phyloP scores from a whole-genome alignment of 2,888 invertebrate genomes.

The Listrodromus nycthemerus region DNA sequence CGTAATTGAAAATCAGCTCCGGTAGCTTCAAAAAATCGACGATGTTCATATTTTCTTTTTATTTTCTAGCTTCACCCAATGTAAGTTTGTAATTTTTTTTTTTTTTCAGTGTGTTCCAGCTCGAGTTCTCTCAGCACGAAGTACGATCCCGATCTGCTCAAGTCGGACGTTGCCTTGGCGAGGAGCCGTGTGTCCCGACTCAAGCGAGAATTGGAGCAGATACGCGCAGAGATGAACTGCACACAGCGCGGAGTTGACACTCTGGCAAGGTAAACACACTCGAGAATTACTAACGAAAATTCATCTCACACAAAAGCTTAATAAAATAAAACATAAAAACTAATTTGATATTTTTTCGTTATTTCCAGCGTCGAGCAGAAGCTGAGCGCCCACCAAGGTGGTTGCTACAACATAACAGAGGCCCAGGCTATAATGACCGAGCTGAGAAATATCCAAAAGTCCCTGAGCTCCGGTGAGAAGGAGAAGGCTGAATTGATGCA shows the following conservation, averaged over 20 bases:
- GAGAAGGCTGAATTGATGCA: slow-evolving; percentile 98
- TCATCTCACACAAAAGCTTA: neutral
- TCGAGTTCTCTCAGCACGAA: slow-evolving; percentile 95
- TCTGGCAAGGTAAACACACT: slow-evolving; percentile 91
- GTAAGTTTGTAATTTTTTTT: slow-evolving; percentile 58
- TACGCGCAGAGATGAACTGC: slow-evolving; percentile 95
- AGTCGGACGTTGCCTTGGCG: slow-evolving; percentile 96
- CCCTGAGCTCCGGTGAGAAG: slow-evolving; percentile 95
- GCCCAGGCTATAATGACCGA: slow-evolving; percentile 98
- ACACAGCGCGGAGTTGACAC: slow-evolving; percentile 97
- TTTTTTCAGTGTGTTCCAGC: slow-evolving; percentile 92
- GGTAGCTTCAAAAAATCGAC: neutral
- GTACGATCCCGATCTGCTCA: slow-evolving; percentile 97
- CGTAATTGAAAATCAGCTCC: neutral
- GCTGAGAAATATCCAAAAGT: slow-evolving; percentile 96
- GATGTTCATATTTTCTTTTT: neutral
- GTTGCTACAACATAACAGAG: slow-evolving; percentile 96
- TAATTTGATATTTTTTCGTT: neutral
- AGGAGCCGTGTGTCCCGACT: slow-evolving; percentile 95
- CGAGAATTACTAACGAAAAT: neutral
- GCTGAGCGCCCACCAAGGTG: slow-evolving; percentile 92
- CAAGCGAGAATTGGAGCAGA: slow-evolving; percentile 95
- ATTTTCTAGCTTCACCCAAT: neutral
- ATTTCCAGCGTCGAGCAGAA: slow-evolving; percentile 93
- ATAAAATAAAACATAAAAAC: no score